Conservation (phyloP, 2,113 vertebrate genomes). For the Xerus inauris region DNA sequence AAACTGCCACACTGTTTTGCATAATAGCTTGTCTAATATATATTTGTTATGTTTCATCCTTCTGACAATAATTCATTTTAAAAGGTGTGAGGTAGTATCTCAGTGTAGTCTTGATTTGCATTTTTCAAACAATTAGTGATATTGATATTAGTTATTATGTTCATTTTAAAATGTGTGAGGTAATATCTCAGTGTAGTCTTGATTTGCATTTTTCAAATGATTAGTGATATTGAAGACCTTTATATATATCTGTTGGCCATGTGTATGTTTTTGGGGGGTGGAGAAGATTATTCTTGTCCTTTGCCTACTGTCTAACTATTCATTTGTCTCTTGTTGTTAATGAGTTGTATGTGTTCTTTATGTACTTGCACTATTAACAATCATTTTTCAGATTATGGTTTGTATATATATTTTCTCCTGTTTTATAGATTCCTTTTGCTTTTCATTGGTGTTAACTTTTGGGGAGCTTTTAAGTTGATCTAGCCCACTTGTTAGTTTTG, state of each 20-base stretch:
- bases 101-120: neutral
- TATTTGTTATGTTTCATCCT: too few species aligned
- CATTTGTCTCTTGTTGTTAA: too few species aligned
- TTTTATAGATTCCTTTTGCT: neutral
- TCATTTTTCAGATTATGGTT: neutral
- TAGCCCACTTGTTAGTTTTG: neutral
- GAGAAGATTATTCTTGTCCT: neutral
- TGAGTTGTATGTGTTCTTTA: neutral
- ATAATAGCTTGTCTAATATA: too few species aligned
- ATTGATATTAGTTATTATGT: too few species aligned
- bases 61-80: neutral
- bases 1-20: too few species aligned
- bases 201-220: neutral
- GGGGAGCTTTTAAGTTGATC: neutral
- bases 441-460: neutral
- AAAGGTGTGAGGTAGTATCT: neutral
- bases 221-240: neutral
- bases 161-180: neutral
- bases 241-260: neutral
- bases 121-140: neutral
- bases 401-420: neutral
- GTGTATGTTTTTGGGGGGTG: neutral
- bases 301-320: neutral
- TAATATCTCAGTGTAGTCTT: neutral
- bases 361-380: too few species aligned